A percentile compares a stretch with the other conserved stretches of the same genome.
These are phyloP conservation scores for Drosophila leontia DNA, from an alignment of 1,140 invertebrate genomes.

Conservation along the genomic window DNA sequence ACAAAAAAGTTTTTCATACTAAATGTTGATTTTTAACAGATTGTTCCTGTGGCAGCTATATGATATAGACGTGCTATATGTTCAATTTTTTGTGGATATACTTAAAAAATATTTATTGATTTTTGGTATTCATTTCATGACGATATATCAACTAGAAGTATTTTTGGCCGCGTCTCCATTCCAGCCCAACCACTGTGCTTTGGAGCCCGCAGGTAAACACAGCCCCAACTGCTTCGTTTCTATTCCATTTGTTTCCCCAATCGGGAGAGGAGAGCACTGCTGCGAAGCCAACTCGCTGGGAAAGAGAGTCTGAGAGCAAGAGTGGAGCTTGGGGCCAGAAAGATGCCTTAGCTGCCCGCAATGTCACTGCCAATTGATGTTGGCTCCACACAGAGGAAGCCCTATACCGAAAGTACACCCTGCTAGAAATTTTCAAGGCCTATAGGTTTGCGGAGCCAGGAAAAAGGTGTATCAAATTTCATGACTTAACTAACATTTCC, in stretches of 20 bases:
- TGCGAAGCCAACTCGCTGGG: neutral
- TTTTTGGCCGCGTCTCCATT: too few relatives aligned
- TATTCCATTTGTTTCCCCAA: constrained; percentile 22
- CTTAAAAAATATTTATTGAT: too few relatives aligned
- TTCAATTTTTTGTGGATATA: too few relatives aligned
- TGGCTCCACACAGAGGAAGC: constrained; percentile 58
- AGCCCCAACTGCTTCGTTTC: constrained; percentile 34
- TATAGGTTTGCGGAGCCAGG: neutral
- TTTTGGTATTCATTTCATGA: too few relatives aligned
- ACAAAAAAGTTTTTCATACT: too few relatives aligned
- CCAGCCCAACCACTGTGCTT: too few relatives aligned
- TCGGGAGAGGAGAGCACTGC: constrained; percentile 6
- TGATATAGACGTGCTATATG: too few relatives aligned
- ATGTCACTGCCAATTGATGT: constrained; percentile 75
- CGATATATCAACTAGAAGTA: too few relatives aligned
- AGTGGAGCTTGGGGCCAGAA: constrained; percentile 24
- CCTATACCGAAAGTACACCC: constrained; percentile 52
- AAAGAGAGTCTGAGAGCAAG: constrained; percentile 11
- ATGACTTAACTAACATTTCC: neutral
- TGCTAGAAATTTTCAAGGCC: constrained; percentile 8
- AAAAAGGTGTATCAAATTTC: neutral
- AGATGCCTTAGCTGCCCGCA: constrained; percentile 56
- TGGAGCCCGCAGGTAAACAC: constrained; percentile 53
- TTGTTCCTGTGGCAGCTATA: too few relatives aligned
- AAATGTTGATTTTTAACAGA: too few relatives aligned